Evolutionary conservation across 2,888 invertebrate genomes (phyloP).

Genomic region (Sylvicola cinctus): DNA sequence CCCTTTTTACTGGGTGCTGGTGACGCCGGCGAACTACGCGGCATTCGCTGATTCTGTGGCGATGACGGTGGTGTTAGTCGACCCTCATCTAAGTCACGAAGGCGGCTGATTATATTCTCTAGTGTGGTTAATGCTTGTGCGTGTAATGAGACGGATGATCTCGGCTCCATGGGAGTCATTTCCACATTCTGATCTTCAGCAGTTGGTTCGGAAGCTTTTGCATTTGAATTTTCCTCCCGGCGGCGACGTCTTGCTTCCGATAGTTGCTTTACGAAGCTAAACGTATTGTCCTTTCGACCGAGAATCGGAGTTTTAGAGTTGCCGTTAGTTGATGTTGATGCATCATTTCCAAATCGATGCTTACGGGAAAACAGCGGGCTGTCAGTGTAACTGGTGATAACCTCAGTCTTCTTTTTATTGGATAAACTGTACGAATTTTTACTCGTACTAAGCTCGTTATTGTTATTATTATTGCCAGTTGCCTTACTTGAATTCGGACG

Average conservation of each 20-base stretch:
- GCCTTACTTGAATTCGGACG: background rate
- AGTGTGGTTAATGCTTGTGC: slow-evolving; percentile 31
- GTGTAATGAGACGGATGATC: slow-evolving; percentile 21
- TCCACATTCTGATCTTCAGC: slow-evolving; percentile 11
- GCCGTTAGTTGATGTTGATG: slow-evolving; percentile 11
- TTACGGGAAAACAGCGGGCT: slow-evolving; percentile 26
- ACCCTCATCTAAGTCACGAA: slow-evolving; percentile 31
- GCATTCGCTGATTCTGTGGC: slow-evolving; percentile 37
- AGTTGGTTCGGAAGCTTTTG: slow-evolving; percentile 4
- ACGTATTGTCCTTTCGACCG: slow-evolving; percentile 20
- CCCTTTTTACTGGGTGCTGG: slow-evolving; percentile 51
- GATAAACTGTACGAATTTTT: background rate
- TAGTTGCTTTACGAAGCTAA: slow-evolving; percentile 23
- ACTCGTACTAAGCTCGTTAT: background rate
- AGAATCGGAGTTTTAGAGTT: slow-evolving; percentile 16
- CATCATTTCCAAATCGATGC: slow-evolving; percentile 20
- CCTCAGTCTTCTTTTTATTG: slow-evolving; percentile 19
- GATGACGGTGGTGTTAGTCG: slow-evolving; percentile 27
- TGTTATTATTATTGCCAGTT: background rate
- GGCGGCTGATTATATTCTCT: slow-evolving; percentile 33
- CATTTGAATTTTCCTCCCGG: slow-evolving; percentile 15
- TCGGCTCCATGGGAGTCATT: slow-evolving; percentile 23
- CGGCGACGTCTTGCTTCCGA: slow-evolving; percentile 23
- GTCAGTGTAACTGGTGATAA: slow-evolving; percentile 25
- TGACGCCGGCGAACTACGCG: slow-evolving; percentile 56